Conservation (phyloP, 2,888 invertebrate genomes). For the Desoria tigrina region DNA sequence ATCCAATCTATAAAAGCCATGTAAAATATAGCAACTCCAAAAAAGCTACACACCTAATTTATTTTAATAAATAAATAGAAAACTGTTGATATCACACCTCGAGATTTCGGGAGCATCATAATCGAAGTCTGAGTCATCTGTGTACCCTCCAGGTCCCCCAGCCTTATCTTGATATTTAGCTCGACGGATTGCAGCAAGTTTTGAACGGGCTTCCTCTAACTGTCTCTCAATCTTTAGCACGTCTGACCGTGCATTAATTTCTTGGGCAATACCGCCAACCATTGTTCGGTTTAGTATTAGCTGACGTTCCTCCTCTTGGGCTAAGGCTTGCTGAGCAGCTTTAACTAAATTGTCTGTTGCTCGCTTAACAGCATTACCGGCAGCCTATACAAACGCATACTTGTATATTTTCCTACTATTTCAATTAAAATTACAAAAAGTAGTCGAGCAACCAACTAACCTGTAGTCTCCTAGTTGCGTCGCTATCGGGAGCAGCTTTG, state of each 20-base stretch:
- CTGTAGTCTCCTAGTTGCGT: conserved; percentile 83
- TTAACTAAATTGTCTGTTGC: conserved; percentile 96
- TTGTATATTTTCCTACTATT: background rate
- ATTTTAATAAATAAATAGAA: no score
- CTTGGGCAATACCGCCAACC: conserved; percentile 97
- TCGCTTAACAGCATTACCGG: conserved; percentile 94
- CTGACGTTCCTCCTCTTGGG: conserved; percentile 86
- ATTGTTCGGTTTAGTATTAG: conserved; percentile 86
- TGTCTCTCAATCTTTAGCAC: conserved; percentile 93
- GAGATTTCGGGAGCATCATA: conserved; percentile 49
- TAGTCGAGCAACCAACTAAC: conserved; percentile 54
- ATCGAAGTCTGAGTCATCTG: conserved; percentile 50
- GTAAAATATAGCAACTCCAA: background rate
- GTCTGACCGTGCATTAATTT: conserved; percentile 81
- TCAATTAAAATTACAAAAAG: background rate
- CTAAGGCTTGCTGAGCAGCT: conserved; percentile 89
- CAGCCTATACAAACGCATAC: conserved; percentile 64
- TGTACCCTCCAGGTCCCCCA: conserved; percentile 58
- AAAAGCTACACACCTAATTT: background rate
- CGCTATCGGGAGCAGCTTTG: conserved; percentile 94
- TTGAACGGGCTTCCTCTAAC: conserved; percentile 85
- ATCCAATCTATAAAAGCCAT: conserved; percentile 41
- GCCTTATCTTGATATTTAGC: conserved; percentile 81
- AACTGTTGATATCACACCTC: conserved; percentile 37
- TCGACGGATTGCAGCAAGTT: conserved; percentile 86